phyloP scores from a whole-genome alignment of 2,888 invertebrate species.

The Lasioglossum villosulum region DNA sequence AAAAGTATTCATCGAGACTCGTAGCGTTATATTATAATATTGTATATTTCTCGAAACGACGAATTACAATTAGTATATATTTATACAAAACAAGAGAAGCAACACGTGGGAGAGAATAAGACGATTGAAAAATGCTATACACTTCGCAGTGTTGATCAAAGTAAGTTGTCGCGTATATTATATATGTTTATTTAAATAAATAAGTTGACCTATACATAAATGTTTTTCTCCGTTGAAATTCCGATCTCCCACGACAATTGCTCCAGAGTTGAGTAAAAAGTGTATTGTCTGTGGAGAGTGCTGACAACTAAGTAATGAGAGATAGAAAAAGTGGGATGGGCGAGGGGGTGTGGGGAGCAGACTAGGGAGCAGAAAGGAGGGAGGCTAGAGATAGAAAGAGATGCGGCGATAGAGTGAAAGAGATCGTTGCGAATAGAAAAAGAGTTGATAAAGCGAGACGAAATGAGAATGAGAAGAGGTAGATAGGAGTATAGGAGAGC shows the following conservation, averaged over 20 bases:
- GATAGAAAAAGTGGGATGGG: slow-evolving; percentile 25
- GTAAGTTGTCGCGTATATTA: neutral
- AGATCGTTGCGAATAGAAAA: slow-evolving; percentile 34
- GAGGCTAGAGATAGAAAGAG: slow-evolving; percentile 19
- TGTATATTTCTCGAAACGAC: neutral
- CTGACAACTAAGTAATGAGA: slow-evolving; percentile 59
- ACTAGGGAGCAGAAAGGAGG: slow-evolving; percentile 15
- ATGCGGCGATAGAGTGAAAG: slow-evolving; percentile 1
- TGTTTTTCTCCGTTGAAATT: slow-evolving; percentile 73
- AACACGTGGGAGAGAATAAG: neutral
- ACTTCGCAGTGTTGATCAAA: neutral
- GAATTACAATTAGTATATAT: neutral
- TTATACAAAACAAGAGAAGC: neutral
- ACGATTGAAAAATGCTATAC: neutral
- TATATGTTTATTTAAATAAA: neutral
- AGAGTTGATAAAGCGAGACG: slow-evolving; percentile 9
- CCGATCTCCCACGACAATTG: slow-evolving; percentile 83
- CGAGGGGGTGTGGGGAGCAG: slow-evolving; percentile 36
- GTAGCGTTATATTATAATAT: neutral
- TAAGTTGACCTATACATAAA: slow-evolving; percentile 16
- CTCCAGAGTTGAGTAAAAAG: slow-evolving; percentile 70
- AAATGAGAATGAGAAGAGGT: slow-evolving; percentile 21
- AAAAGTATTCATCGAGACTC: neutral
- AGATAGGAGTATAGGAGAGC: neutral
- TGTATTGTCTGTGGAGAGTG: slow-evolving; percentile 67